Conservation (phyloP, 1,140 invertebrate species). For the Orussus abietinus region DNA sequence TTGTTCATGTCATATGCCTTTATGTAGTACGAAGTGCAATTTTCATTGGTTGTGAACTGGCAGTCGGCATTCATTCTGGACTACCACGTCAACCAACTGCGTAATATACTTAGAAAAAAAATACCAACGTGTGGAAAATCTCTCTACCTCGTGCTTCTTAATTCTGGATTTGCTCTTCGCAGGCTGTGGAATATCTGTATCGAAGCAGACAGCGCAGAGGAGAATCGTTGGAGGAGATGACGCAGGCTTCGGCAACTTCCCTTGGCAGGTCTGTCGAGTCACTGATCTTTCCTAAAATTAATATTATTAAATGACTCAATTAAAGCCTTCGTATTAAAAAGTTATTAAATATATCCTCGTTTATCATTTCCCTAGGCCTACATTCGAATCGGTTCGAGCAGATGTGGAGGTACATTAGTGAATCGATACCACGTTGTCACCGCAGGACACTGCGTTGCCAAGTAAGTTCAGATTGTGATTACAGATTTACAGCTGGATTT, state of each 20-base stretch:
- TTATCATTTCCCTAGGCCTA: constrained; percentile 71
- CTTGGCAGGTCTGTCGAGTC: constrained; percentile 71
- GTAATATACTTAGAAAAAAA: too few relatives aligned
- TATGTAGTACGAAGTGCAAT: too few relatives aligned
- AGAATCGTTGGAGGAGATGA: constrained; percentile 91
- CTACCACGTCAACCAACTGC: too few relatives aligned
- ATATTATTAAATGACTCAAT: neutral
- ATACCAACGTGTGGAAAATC: too few relatives aligned
- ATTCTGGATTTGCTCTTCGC: too few relatives aligned
- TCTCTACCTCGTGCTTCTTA: too few relatives aligned
- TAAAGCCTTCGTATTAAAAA: too few relatives aligned
- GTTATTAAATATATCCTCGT: too few relatives aligned
- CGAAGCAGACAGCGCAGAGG: constrained; percentile 79
- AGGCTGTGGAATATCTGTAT: constrained; percentile 82
- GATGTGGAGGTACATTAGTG: constrained; percentile 92
- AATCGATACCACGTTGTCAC: constrained; percentile 91
- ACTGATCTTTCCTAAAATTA: constrained; percentile 3
- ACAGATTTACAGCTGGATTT: too few relatives aligned
- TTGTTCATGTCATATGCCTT: too few relatives aligned
- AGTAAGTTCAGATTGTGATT: constrained; percentile 56
- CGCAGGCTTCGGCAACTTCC: constrained; percentile 90
- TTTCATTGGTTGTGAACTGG: too few relatives aligned
- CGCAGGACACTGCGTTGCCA: constrained; percentile 93
- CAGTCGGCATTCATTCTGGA: too few relatives aligned
- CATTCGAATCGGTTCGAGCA: constrained; percentile 83